Evolutionary conservation across 2,113 vertebrate species (phyloP), one percentile per base, ranked within the genome.

Genomic region (Leptobrachium leishanense): DNA sequence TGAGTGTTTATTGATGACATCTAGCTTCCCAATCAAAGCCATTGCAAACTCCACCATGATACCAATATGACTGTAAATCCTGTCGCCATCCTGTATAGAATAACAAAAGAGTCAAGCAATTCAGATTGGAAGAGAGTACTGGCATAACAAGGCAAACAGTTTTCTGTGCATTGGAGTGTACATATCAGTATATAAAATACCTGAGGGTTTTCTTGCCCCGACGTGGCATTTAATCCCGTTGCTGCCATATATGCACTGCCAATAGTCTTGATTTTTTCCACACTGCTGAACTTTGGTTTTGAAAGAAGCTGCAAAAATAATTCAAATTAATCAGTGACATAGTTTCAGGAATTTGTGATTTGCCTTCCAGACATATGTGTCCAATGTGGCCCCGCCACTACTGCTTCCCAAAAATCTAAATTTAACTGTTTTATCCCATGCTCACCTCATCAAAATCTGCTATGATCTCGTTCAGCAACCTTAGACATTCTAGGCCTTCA

Each of bases 231-330:
- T 77, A 96, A 89, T 9, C 96, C 95, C 0, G 92, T 92, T 2
- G 93, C 95, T 0, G 95, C 96, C 96, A 96, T 96, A 90, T 96
- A 96, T 1, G 95, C 95, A 77, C 95, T 96, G 74, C 95, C 91
- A 0, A 97, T 94, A 7, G 95, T 97, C 88, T 97, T 97, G 13
- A 97, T 96, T 85, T 97, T 97, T 86, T 95, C 95, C 43, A 97
- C 94, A 0, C 91, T 90, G 2, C 90, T 92, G 85, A 97, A 97
- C 79, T 96, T 96, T 20, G 95, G 96, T 71, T 96, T 96, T 2
- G 91, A 93, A 39, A 96, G 92, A 15, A 96, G 88, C 95, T 96
- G 88, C 43, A 62, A 74, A 63, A 40, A 8, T 4, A 50, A 50
- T 5, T 50, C 46, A 50, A 50, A 50, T 31, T 31, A 31, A 54